phyloP scores from a whole-genome alignment of 2,113 vertebrate species.

The Xiphophorus maculatus region DNA sequence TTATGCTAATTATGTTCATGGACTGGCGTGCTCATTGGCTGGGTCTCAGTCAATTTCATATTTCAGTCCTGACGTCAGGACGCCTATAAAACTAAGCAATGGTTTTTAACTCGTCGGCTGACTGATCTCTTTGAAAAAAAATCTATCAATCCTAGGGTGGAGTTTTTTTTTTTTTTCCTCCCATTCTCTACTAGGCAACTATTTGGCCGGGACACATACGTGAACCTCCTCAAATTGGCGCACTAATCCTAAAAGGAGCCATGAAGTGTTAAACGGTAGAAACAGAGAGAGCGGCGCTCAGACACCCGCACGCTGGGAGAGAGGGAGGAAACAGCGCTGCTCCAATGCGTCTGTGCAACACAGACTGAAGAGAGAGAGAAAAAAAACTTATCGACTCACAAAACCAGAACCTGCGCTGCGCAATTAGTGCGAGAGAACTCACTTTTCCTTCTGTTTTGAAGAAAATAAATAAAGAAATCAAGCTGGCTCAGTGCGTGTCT shows the following conservation, averaged over 20 bases:
- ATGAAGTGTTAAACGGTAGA: slow-evolving; percentile 87
- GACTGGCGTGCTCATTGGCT: slow-evolving; percentile 85
- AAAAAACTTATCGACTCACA: slow-evolving; percentile 78
- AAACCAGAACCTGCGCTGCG: slow-evolving; percentile 75
- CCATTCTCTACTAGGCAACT: slow-evolving; percentile 72
- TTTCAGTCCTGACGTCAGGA: slow-evolving; percentile 90
- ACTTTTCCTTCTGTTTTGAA: slow-evolving; percentile 79
- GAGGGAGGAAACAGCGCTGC: slow-evolving; percentile 82
- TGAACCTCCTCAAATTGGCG: slow-evolving; percentile 81
- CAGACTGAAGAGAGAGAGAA: slow-evolving; percentile 69
- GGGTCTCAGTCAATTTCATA: slow-evolving; percentile 86
- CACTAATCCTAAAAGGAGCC: slow-evolving; percentile 83
- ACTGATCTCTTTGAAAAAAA: slow-evolving; percentile 83
- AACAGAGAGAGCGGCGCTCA: slow-evolving; percentile 78
- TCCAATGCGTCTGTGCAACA: slow-evolving; percentile 87
- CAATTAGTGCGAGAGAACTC: slow-evolving; percentile 75
- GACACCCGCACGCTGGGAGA: slow-evolving; percentile 84
- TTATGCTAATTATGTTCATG: slow-evolving; percentile 89
- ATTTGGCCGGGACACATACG: slow-evolving; percentile 82
- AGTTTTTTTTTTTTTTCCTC: slow-evolving; percentile 60
- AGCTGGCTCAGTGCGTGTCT: slow-evolving; percentile 97
- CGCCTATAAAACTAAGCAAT: slow-evolving; percentile 96
- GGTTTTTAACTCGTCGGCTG: slow-evolving; percentile 96
- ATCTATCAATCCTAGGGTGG: slow-evolving; percentile 81
- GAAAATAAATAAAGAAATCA: slow-evolving; percentile 89